Evolutionary conservation across 2,888 invertebrate genomes (phyloP).

Genomic region (Acanthoscelides obtectus): DNA sequence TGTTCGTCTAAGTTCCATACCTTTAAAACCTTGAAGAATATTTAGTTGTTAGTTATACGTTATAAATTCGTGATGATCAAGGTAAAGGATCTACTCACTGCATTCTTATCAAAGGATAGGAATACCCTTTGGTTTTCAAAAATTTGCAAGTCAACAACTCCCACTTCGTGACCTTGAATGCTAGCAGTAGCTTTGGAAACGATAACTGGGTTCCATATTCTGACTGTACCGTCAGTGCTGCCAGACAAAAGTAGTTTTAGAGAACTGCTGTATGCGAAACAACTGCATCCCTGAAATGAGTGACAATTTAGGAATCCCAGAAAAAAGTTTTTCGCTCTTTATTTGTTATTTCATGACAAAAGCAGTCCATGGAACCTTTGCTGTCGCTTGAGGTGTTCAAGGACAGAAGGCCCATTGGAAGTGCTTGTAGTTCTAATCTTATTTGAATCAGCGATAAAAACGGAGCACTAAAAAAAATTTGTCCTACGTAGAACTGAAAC

Average conservation of each 20-base stretch:
- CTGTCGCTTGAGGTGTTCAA: no score
- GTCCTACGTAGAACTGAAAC: no score
- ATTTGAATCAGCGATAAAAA: no score
- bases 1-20: conserved; percentile 59
- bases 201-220: conserved; percentile 55
- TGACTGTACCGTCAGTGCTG: conserved; percentile 51
- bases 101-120: conserved; percentile 54
- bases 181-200: conserved; percentile 42
- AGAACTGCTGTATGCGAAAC: conserved; percentile 51
- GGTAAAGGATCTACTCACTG: no score
- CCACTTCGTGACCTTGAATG: conserved; percentile 41
- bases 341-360: no score
- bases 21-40: conserved; percentile 49
- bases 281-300: conserved; percentile 52
- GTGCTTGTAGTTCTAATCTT: no score
- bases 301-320: not conserved
- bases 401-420: no score
- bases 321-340: no score
- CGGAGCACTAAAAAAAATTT: no score
- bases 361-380: no score
- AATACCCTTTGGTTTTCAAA: conserved; percentile 49
- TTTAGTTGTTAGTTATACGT: no score
- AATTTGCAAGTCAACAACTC: conserved; percentile 54
- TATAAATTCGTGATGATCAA: no score
- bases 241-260: conserved; percentile 55